These are phyloP conservation scores for Hoplostethus mediterraneus DNA, from an alignment of 2,797 vertebrate species.

Conservation along the genomic window DNA sequence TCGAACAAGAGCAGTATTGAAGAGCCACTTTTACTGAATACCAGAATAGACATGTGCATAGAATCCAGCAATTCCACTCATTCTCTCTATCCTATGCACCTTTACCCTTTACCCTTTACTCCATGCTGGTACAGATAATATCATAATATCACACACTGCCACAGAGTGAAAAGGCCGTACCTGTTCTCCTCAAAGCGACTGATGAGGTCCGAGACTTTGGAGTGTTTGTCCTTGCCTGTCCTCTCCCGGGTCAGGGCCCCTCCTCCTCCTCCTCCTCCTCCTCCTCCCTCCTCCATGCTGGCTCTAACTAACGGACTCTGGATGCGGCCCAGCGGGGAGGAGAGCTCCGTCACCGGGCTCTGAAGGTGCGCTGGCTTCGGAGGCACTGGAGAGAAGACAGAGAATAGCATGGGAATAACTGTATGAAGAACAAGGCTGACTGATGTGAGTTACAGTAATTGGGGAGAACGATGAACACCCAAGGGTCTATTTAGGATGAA, in stretches of 20 bases:
- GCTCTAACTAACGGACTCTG: conserved; percentile 43
- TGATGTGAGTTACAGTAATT: neutral
- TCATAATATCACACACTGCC: neutral
- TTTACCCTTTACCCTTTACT: neutral
- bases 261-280: conserved; percentile 11
- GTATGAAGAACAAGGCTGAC: neutral
- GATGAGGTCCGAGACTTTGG: conserved; percentile 86
- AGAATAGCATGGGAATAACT: neutral
- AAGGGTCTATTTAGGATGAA: neutral
- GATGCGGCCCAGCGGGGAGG: conserved; percentile 51
- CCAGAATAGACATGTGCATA: neutral
- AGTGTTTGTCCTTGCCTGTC: conserved; percentile 62
- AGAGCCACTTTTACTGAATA: conserved; percentile 12
- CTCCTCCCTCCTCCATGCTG: conserved; percentile 77
- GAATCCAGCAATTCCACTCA: neutral
- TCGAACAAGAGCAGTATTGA: neutral
- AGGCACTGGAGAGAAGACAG: conserved; percentile 76
- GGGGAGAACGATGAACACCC: neutral
- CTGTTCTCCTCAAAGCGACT: conserved; percentile 86
- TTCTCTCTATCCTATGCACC: no score
- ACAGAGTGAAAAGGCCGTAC: conserved; percentile 50
- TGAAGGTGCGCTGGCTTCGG: conserved; percentile 84
- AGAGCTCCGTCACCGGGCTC: conserved; percentile 76
- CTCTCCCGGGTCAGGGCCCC: conserved; percentile 52
- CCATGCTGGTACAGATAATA: neutral